Evolutionary conservation across 2,888 invertebrate species (phyloP).

Genomic region (Orgyia antiqua): DNA sequence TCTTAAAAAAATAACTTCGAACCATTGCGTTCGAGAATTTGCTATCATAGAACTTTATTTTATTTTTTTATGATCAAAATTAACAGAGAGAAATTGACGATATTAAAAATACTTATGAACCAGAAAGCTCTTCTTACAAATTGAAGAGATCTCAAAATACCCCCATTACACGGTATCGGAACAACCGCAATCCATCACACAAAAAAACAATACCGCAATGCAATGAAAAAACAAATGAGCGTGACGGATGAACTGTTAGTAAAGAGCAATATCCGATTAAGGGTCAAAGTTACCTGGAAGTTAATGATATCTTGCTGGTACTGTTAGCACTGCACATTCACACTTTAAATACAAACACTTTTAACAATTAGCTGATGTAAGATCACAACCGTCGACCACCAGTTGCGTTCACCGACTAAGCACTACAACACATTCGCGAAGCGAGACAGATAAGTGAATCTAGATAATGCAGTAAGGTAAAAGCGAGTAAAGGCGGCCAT

Average conservation of each 20-base stretch:
- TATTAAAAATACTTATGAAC: too few species aligned
- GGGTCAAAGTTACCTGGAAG: conserved; percentile 25
- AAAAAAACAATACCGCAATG: conserved; percentile 15
- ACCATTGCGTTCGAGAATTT: too few species aligned
- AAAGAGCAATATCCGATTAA: conserved; percentile 20
- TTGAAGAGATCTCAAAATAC: too few species aligned
- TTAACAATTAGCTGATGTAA: conserved; percentile 23
- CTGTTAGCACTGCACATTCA: conserved; percentile 33
- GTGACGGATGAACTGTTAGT: not conserved
- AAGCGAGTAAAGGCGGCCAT: conserved; percentile 41
- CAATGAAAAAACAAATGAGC: conserved; percentile 1
- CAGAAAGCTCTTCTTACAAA: too few species aligned
- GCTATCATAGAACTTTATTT: too few species aligned
- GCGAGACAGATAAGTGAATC: conserved; percentile 62
- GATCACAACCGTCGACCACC: conserved; percentile 48
- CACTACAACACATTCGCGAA: conserved; percentile 31
- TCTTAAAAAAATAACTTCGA: not conserved
- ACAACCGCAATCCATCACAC: conserved; percentile 5
- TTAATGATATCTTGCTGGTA: conserved; percentile 18
- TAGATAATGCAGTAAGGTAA: conserved; percentile 63
- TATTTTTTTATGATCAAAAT: too few species aligned
- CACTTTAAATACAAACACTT: conserved; percentile 33
- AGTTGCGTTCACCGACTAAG: conserved; percentile 48
- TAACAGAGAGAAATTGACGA: too few species aligned
- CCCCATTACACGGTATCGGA: not conserved